phyloP scores from a whole-genome alignment of 2,888 invertebrate genomes.

The Oxytorus armatus region DNA sequence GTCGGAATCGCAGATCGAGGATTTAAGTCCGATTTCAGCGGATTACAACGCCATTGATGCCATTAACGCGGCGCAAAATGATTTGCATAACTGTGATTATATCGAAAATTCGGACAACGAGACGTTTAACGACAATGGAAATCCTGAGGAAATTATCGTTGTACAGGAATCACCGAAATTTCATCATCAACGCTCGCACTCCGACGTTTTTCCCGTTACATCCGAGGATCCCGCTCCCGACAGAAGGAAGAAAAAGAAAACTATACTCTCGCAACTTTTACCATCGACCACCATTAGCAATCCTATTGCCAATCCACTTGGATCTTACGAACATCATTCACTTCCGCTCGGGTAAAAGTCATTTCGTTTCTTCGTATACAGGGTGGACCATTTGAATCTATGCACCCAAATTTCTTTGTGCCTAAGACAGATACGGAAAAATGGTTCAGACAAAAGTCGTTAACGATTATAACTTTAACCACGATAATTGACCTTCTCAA shows the following conservation, averaged over 20 bases:
- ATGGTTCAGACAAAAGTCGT: too few species aligned
- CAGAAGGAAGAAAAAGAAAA: conserved; percentile 87
- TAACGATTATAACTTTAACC: too few species aligned
- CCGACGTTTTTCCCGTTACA: conserved; percentile 80
- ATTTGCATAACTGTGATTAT: conserved; percentile 71
- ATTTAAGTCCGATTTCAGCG: conserved; percentile 81
- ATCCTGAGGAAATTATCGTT: conserved; percentile 79
- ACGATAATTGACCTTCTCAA: too few species aligned
- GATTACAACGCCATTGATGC: conserved; percentile 82
- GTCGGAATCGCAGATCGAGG: conserved; percentile 82
- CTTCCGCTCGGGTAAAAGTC: conserved; percentile 86
- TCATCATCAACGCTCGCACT: conserved; percentile 83
- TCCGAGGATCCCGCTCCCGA: conserved; percentile 80
- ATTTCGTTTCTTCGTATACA: conserved; percentile 62
- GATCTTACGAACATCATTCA: conserved; percentile 89
- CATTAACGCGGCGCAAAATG: conserved; percentile 74
- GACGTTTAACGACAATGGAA: conserved; percentile 67
- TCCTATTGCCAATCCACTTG: conserved; percentile 87
- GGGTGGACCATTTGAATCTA: too few species aligned
- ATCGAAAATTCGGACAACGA: conserved; percentile 80
- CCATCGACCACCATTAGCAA: conserved; percentile 85
- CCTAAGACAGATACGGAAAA: too few species aligned
- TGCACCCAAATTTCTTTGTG: too few species aligned
- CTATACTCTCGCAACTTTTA: conserved; percentile 89
- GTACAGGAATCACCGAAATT: conserved; percentile 69